Percentiles rank a stretch among this genome's conserved stretches.
These are phyloP conservation scores for Notamacropus eugenii DNA, from an alignment of 2,797 vertebrate species.

Conservation along the genomic window DNA sequence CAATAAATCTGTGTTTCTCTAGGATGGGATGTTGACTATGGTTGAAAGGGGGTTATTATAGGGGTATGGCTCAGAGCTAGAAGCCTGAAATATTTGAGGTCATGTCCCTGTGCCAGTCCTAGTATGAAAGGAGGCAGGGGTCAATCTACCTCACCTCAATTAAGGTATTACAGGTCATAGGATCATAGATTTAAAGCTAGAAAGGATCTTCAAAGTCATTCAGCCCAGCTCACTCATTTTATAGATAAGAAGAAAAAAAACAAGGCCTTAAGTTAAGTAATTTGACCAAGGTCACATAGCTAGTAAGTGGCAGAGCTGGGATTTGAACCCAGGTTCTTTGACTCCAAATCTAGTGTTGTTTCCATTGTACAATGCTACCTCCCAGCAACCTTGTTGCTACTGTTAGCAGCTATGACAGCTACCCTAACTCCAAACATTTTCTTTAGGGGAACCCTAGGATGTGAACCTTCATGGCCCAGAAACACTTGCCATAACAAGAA, in stretches of 20 bases:
- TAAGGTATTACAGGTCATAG: neutral
- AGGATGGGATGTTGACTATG: neutral
- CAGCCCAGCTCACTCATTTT: neutral
- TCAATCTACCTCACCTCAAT: neutral
- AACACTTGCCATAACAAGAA: neutral
- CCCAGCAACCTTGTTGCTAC: neutral
- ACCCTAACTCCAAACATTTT: neutral
- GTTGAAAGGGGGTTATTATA: neutral
- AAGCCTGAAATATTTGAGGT: neutral
- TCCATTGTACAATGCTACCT: neutral
- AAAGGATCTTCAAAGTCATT: neutral
- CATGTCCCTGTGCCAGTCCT: neutral
- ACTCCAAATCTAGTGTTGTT: neutral
- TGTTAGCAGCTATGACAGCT: neutral
- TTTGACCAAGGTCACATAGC: neutral
- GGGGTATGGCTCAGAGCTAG: neutral
- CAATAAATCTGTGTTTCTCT: neutral
- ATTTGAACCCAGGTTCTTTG: neutral
- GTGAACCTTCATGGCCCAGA: neutral
- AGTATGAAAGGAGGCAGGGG: neutral
- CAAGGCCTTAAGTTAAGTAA: neutral
- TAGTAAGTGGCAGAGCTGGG: neutral
- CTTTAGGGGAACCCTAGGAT: neutral
- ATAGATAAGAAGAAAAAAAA: neutral
- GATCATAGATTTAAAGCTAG: neutral